Base-by-base conservation (phyloP, 2,888 invertebrate genomes). In the Exephanes ischioxanthus region DNA sequence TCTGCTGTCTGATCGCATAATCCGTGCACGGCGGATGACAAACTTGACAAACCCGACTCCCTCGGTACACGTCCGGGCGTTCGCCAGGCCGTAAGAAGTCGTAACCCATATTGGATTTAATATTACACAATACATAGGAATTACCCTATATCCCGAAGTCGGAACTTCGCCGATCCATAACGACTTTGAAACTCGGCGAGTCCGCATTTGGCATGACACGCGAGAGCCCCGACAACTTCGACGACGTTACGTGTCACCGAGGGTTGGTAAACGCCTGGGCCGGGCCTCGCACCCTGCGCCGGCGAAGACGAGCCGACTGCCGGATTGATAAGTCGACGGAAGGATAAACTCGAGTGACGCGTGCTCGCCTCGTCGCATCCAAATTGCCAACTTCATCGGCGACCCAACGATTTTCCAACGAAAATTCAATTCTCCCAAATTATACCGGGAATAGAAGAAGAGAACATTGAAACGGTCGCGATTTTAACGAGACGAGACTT, bases 351-450 rank as follows among this genome's bases (percentile, higher is more conserved):
- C 53, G 67, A 68, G 68, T 41, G 77, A 68, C n/a, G 26, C 22
- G 19, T 6, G 3, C n/a, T 55, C 22, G 66, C 37, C 68, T 33
- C 16, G 14, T 37, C 19, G 37, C 53, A 5, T 51, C 19, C 11
- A 22, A 81, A 75, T 73, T 75, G 68, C 68, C 75, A 68, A 61
- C 48, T 66, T 75, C 61, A 14, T 48, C 16, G 37, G 61, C 30
- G 33, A 14, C 16, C 14, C 14, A n/a, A 58, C 53, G 48, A 68
- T 58, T 75, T 68, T 55, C 55, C 16, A 55, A 80, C 66, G 66
- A 66, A 66, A 72, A 66, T 48, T 48, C 45, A 16, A 48, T 0
- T 48, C 45, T 3, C 45, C 16, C 16, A 5, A 5, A 48, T 48
- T 3, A 48, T 48, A 16, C 16, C 45, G 16, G 45, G 16, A 2